Percentiles rank a stretch among this genome's conserved stretches.
Evolutionary conservation across 2,888 invertebrate genomes (phyloP).

Genomic region (Hirtodrosophila cameraria): DNA sequence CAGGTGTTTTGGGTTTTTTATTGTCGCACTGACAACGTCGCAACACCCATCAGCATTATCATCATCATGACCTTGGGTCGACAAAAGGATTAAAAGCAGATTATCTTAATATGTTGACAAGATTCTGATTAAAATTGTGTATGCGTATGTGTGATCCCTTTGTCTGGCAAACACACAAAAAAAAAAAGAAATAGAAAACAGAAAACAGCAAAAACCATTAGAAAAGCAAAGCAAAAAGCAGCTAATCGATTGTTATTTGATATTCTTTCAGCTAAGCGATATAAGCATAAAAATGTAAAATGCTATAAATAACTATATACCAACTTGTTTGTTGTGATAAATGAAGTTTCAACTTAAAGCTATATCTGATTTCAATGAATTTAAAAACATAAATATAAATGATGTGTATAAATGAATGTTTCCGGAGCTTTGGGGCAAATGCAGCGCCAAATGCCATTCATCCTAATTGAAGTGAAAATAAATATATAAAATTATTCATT

Average conservation of each 20-base stretch:
- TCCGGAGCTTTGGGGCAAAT: constrained; percentile 3
- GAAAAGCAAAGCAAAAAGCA: background rate
- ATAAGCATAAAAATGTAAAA: too few species aligned
- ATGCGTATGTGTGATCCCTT: constrained; percentile 28
- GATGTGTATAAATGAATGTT: too few species aligned
- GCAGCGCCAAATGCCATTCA: background rate
- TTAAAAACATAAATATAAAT: too few species aligned
- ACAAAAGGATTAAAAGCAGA: constrained; percentile 77
- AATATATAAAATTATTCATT: constrained; percentile 23
- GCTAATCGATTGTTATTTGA: constrained; percentile 34
- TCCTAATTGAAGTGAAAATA: constrained; percentile 20
- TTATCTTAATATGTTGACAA: constrained; percentile 80
- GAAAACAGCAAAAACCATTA: constrained; percentile 19
- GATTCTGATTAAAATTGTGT: constrained; percentile 69
- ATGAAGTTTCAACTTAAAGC: too few species aligned
- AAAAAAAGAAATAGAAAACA: too few species aligned
- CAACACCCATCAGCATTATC: constrained; percentile 47
- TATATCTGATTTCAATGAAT: too few species aligned
- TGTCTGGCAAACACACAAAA: constrained; percentile 22
- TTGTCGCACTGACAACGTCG: constrained; percentile 46
- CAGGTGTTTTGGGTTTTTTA: constrained; percentile 46
- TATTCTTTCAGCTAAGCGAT: constrained; percentile 3
- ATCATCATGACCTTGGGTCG: constrained; percentile 72
- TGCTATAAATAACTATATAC: too few species aligned
- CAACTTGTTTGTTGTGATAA: too few species aligned